Evolutionary conservation across 1,140 invertebrate genomes (phyloP).

Genomic region (Lanistes nyassanus): DNA sequence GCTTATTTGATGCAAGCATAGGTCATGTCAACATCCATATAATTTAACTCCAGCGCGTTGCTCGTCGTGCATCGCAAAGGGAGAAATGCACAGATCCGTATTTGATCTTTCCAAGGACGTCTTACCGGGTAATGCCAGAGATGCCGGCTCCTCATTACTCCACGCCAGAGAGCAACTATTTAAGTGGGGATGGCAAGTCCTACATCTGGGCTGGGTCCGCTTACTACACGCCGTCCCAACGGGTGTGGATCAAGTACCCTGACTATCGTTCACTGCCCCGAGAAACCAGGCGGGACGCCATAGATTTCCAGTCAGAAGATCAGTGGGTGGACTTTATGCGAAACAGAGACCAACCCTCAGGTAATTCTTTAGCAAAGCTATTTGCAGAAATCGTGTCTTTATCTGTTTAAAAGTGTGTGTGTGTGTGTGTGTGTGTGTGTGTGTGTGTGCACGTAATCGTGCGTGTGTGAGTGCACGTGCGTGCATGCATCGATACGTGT

Average conservation of each 20-base stretch:
- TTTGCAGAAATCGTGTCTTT: too few species aligned
- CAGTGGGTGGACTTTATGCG: constrained; percentile 53
- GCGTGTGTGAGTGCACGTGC: neutral
- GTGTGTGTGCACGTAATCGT: neutral
- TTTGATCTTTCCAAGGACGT: constrained; percentile 44
- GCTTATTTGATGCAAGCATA: too few species aligned
- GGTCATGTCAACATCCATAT: too few species aligned
- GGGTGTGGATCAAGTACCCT: constrained; percentile 45
- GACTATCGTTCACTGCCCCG: constrained; percentile 53
- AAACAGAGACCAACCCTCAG: constrained; percentile 52
- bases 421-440: constrained; percentile 14
- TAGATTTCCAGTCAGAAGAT: constrained; percentile 54
- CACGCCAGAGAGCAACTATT: constrained; percentile 51
- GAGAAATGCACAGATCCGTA: too few species aligned
- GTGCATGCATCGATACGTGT: too few species aligned
- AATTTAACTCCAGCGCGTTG: too few species aligned
- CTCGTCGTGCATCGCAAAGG: too few species aligned
- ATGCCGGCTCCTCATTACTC: constrained; percentile 49
- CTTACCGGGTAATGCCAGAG: constrained; percentile 43
- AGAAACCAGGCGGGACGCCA: constrained; percentile 51
- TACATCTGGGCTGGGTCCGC: constrained; percentile 50
- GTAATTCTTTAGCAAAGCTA: constrained; percentile 27
- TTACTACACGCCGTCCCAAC: constrained; percentile 58
- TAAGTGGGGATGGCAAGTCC: constrained; percentile 54
- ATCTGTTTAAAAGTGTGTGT: too few species aligned